Conservation (phyloP, 2,888 invertebrate genomes). For the Dryobota labecula region DNA sequence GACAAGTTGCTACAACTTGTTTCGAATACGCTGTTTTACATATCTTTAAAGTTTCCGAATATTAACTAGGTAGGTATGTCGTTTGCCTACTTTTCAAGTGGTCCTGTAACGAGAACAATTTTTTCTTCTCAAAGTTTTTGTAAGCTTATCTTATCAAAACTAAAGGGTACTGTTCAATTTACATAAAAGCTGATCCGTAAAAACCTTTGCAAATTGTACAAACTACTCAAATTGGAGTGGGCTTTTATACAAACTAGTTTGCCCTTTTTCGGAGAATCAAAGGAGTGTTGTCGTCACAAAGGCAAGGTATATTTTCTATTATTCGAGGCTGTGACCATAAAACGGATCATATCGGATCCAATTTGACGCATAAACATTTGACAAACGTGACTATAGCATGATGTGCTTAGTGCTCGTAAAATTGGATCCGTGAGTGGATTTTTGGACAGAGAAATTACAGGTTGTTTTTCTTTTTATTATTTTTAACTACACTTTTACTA, state of each 20-base stretch:
- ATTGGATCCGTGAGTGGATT: conserved; percentile 45
- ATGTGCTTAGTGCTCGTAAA: conserved; percentile 46
- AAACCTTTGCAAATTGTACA: conserved; percentile 54
- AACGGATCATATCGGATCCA: conserved; percentile 62
- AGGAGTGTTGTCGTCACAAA: conserved; percentile 50
- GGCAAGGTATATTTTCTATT: conserved; percentile 58
- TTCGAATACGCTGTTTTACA: conserved; percentile 18
- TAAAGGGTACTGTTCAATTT: conserved; percentile 53
- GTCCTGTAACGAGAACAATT: not conserved
- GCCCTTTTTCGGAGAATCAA: conserved; percentile 55
- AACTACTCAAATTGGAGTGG: conserved; percentile 57
- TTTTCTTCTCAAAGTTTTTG: conserved; percentile 19
- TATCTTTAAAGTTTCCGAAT: conserved; percentile 26
- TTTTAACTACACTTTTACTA: conserved; percentile 3
- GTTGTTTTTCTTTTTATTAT: not conserved
- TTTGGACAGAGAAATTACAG: conserved; percentile 27
- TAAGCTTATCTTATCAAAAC: conserved; percentile 28
- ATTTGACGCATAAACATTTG: conserved; percentile 66
- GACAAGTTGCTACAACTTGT: conserved; percentile 11
- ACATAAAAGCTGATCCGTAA: conserved; percentile 47
- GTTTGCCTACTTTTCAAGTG: not conserved
- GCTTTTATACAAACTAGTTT: conserved; percentile 54
- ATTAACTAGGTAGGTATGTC: conserved; percentile 2
- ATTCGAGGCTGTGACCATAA: conserved; percentile 55
- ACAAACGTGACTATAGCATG: conserved; percentile 56